Base-by-base conservation (phyloP, 2,888 invertebrate species). In the Papilio protenor region DNA sequence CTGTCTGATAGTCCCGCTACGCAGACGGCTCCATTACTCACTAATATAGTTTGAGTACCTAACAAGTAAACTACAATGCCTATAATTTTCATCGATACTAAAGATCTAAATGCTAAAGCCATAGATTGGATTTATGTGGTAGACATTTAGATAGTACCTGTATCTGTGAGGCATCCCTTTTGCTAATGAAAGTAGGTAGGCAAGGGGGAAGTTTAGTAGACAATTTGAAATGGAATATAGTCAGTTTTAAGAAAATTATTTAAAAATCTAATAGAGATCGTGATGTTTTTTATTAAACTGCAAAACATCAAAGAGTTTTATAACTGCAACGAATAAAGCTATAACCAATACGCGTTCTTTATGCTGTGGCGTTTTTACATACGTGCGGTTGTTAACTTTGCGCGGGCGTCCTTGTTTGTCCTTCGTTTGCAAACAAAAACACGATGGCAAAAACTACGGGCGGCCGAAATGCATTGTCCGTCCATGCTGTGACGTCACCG, bases 351-450 rank as follows among this genome's bases (percentile, higher is more conserved):
- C 45, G 45, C 12, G 45, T 69, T 21, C 66, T 45, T 21, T n/a
- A 21, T 21, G 33, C 12, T 45, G 66, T 45, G 45, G 66, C 45
- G n/a, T 69, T 69, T 69, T 69, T 69, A 69, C 66, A 73, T 75
- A 49, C 59, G 76, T 57, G 27, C 71, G 77, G 57, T 69, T 74
- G 72, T 77, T 77, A 69, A 66, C 66, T 77, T 76, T 69, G 77
- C 66, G 73, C 76, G 72, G 59, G 49, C 73, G 77, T 77, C 77
- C 77, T 78, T 78, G 77, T 71, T 71, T 74, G 77, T 75, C 77
- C 77, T 78, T 78, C 77, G 61, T 23, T 45, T 49, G 76, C 77
- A 73, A 77, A 77, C 76, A 76, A 76, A 76, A 76, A 77, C 69
- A 69, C 23, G 47, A 21, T 16, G 18, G 75, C 74, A 78, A 78